A percentile compares a stretch with the other conserved stretches of the same genome.
Conservation (phyloP, 2,113 vertebrate species). For the Oryzias javanicus region DNA sequence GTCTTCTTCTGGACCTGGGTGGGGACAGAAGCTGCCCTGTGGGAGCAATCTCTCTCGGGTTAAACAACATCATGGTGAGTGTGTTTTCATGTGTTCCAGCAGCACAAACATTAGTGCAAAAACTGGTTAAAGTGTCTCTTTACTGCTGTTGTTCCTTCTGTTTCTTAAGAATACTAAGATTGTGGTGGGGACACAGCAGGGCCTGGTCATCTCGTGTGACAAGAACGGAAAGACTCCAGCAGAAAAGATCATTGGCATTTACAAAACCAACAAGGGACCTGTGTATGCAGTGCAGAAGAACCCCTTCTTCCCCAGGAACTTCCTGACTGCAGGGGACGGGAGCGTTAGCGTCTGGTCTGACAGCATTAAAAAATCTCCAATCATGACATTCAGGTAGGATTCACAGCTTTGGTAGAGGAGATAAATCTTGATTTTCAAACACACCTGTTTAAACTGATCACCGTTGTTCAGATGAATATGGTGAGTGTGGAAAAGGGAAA, state of each 20-base stretch:
- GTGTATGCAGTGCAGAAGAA: conserved; percentile 88
- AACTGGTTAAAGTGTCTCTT: too few relatives aligned
- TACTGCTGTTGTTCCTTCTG: not conserved
- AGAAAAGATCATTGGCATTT: conserved; percentile 88
- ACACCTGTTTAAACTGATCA: too few relatives aligned
- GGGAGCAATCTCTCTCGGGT: conserved; percentile 87
- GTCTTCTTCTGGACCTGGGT: conserved; percentile 82
- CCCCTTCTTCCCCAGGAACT: conserved; percentile 93
- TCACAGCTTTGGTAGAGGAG: too few relatives aligned
- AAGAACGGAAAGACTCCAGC: conserved; percentile 87
- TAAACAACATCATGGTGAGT: conserved; percentile 87
- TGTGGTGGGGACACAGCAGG: conserved; percentile 97
- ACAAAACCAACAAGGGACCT: conserved; percentile 85
- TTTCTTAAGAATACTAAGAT: conserved; percentile 90
- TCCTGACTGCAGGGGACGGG: conserved; percentile 92
- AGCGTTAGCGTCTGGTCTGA: conserved; percentile 93
- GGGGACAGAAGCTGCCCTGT: conserved; percentile 81
- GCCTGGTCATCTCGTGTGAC: conserved; percentile 87
- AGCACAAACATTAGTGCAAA: too few relatives aligned
- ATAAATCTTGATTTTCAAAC: too few relatives aligned
- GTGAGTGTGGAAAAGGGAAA: too few relatives aligned
- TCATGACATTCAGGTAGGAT: conserved; percentile 91
- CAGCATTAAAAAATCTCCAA: conserved; percentile 87
- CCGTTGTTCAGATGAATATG: too few relatives aligned
- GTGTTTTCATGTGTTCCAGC: not conserved